Percentiles rank a stretch among this genome's conserved stretches.
phyloP scores from a whole-genome alignment of 2,113 vertebrate species.

The Cynoglossus semilaevis region DNA sequence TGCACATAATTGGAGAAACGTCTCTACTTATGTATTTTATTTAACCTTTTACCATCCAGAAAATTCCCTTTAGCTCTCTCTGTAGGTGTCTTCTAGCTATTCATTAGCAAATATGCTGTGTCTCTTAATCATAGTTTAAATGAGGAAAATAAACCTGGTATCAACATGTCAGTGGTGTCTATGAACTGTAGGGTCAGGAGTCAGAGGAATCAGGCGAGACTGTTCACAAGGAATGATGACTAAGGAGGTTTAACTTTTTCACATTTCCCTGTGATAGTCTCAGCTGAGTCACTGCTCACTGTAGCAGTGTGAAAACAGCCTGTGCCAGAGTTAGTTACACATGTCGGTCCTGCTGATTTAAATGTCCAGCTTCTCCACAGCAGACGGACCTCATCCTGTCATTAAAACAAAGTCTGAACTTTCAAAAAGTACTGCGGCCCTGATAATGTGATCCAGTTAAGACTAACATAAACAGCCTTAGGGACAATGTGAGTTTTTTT shows the following conservation, averaged over 20 bases:
- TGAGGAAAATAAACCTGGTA: too few relatives aligned
- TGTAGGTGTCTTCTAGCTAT: too few relatives aligned
- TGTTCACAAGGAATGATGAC: conserved; percentile 24
- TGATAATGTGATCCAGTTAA: conserved; percentile 32
- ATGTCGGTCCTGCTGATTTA: conserved; percentile 24
- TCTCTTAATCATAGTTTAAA: too few relatives aligned
- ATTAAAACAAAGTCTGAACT: too few relatives aligned
- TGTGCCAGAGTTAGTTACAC: conserved; percentile 28
- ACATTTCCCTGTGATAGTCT: conserved; percentile 28
- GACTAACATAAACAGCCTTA: conserved; percentile 36
- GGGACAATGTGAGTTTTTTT: conserved; percentile 15
- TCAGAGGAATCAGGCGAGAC: conserved; percentile 10
- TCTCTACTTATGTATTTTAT: too few relatives aligned
- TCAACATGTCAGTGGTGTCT: too few relatives aligned
- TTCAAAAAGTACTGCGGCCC: conserved; percentile 28
- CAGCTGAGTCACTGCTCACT: conserved; percentile 30
- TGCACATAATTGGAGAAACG: too few relatives aligned
- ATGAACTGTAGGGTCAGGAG: too few relatives aligned
- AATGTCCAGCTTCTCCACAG: conserved; percentile 17
- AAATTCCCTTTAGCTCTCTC: too few relatives aligned
- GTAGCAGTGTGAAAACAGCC: conserved; percentile 44
- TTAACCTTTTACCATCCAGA: too few relatives aligned
- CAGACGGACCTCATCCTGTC: conserved; percentile 8
- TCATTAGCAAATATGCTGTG: too few relatives aligned
- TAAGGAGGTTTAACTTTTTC: conserved; percentile 39